Evolutionary conservation across 2,113 vertebrate genomes (phyloP), one percentile per base, ranked within the genome.

Genomic region (Scophthalmus maximus): DNA sequence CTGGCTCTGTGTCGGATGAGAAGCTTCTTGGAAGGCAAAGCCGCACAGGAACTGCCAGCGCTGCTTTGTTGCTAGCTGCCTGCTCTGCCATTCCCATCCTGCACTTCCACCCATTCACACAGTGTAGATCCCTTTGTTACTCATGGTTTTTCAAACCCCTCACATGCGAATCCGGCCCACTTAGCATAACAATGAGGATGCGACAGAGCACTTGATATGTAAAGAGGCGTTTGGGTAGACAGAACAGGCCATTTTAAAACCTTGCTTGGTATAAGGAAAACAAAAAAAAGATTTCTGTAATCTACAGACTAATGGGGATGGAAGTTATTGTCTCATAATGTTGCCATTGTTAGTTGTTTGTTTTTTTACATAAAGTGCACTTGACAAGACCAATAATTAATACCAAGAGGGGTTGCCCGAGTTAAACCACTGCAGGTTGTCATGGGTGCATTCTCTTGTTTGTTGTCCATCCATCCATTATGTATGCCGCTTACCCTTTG

Each of bases 1-100:
- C 79, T 72, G 78, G 82, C 84, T 90, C 88, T 86, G 84, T 85
- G 82, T 91, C 83, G 78, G 90, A 92, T 92, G 87, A 92, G 87
- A 88, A 86, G 78, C 70, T 79, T 80, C 67, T 84, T 80, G 70
- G 85, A 86, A 76, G 75, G 78, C 78, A 88, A 82, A 86, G 84
- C 84, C 26, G 49, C 83, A 84, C 62, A 85, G 79, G 75, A 88
- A 78, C 73, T 75, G 87, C 80, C 76, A 69, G 76, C 51, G 60
- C 72, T 75, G 29, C 46, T 18, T 29, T 61, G 63, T 72, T 75
- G 75, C 71, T 67, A 55, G 79, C 78, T 59, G 73, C 72, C 63
- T 58, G 27, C 71, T 73, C 63, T 72, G 70, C 79, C 70, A 49
- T 81, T 84, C 64, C 57, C 61, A 73, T 10, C 58, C 17, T 59